Evolutionary conservation across 2,797 vertebrate genomes (phyloP), one percentile per base, ranked within the genome.

Genomic region (Pseudopleuronectes americanus): DNA sequence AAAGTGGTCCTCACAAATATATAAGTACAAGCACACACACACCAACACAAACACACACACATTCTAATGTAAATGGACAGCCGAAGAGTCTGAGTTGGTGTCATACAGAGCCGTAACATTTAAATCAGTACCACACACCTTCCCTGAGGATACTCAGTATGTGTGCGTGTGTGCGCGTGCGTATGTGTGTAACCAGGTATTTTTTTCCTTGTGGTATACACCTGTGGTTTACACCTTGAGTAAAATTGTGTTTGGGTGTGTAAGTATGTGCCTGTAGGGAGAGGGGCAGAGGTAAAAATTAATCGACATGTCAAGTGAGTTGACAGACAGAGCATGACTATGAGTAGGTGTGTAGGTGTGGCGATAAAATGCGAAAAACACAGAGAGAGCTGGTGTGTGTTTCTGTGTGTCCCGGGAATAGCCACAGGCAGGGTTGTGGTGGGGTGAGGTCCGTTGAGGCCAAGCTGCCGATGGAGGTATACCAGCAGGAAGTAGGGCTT

Each of bases 381-480:
- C 16, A 45, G 43, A 48, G 16, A 13, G 24, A 66, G 41, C n/a
- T 38, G 13, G 57, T 41, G 26, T 23, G 24, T 68, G 45, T n/a
- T n/a, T n/a, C n/a, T 45, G 43, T 6, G 55, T 8, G 47, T 68
- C 63, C 51, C 31, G 43, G 54, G 70, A 78, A 76, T 76, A 81
- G 70, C 84, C 66, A 8, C 31, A 79, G 76, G 76, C 78, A 67
- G 64, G 75, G 79, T 80, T 70, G 57, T 31, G 43, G 67, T 77
- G 75, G 65, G 81, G 81, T 75, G 73, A 81, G 54, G 74, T 84
- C 84, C 63, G 0, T 49, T 55, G 76, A 83, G 84, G 76, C 81
- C 60, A 49, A 73, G 59, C 71, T 83, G 80, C 69, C 19, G 21
- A 59, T 56, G 3, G 56, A 81, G 74, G 76, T 79, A 68, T 41